Percentiles rank a stretch among this genome's conserved stretches.
phyloP scores from a whole-genome alignment of 2,113 vertebrate species.

The Phrynocephalus versicolor region DNA sequence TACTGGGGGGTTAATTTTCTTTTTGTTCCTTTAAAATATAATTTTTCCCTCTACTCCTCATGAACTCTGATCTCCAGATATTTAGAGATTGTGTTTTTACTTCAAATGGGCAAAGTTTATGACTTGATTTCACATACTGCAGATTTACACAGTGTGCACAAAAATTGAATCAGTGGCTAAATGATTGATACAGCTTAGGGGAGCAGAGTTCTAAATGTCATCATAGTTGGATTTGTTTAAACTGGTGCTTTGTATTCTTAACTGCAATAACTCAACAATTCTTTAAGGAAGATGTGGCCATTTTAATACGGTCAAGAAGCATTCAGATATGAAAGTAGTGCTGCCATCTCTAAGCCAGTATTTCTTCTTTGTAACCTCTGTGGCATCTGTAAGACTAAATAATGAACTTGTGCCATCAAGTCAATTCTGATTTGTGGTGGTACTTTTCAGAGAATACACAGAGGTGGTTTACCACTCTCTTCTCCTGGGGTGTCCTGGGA shows the following conservation, averaged over 20 bases:
- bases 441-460: too few species aligned
- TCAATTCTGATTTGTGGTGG: too few species aligned
- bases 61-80: background rate
- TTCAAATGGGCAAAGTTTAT: background rate
- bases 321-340: background rate
- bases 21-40: constrained; percentile 1
- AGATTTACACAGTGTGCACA: rapidly evolving
- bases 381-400: too few species aligned
- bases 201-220: background rate
- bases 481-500: too few species aligned
- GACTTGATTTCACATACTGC: background rate
- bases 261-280: constrained; percentile 8
- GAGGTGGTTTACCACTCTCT: too few species aligned
- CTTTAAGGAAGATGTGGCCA: background rate
- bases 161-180: constrained; percentile 10
- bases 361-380: background rate
- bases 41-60: background rate
- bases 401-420: too few species aligned
- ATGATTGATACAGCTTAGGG: constrained; percentile 16
- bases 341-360: background rate
- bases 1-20: constrained; percentile 13
- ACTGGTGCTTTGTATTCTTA: background rate
- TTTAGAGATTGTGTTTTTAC: constrained; percentile 18
- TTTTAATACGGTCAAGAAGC: constrained; percentile 20
- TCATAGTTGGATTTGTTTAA: background rate